A percentile compares a stretch with the other conserved stretches of the same genome.
phyloP scores from a whole-genome alignment of 2,113 vertebrate species.

The Aegypius monachus region DNA sequence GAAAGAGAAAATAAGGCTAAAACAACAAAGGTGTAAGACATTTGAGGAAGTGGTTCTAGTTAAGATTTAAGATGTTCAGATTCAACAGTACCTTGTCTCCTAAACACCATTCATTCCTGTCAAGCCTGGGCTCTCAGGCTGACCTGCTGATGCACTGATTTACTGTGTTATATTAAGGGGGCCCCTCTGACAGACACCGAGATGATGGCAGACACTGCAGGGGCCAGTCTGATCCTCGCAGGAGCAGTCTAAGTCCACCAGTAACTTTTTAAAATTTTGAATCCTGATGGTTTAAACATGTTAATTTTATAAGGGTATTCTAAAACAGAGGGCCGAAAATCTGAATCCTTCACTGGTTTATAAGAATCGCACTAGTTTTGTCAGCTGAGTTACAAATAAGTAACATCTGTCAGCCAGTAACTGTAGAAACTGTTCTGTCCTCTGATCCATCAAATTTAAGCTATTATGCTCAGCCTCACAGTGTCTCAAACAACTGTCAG shows the following conservation, averaged over 20 bases:
- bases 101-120: neutral
- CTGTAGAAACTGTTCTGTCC: neutral
- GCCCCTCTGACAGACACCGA: neutral
- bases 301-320: neutral
- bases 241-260: too few relatives aligned
- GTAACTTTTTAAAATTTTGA: neutral
- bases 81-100: neutral
- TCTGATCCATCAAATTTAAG: neutral
- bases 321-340: neutral
- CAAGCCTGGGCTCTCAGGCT: neutral
- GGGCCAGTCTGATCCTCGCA: neutral
- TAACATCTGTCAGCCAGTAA: neutral
- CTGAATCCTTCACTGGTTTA: neutral
- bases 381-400: neutral
- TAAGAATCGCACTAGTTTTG: neutral
- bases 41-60: neutral
- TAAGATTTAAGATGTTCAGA: neutral
- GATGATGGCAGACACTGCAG: neutral
- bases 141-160: neutral
- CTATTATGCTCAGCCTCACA: neutral
- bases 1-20: neutral
- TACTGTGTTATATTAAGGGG: neutral
- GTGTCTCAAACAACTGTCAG: neutral
- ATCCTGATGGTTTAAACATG: neutral
- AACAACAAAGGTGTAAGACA: neutral